Evolutionary conservation across 2,113 vertebrate species (phyloP), one percentile per base, ranked within the genome.

Genomic region (Coracopsis vasa): DNA sequence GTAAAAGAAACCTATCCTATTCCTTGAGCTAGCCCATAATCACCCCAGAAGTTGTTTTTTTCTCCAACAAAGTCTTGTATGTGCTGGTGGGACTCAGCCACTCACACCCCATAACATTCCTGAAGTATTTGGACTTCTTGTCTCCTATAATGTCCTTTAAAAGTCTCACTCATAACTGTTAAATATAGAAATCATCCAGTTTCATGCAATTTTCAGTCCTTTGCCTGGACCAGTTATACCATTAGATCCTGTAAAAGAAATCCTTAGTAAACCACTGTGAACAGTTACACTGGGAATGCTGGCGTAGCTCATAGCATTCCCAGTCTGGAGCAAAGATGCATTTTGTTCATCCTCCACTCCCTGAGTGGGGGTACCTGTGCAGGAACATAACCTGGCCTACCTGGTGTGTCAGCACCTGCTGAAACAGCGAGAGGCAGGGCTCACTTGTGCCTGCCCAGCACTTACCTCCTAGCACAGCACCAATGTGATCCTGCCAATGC

Each of bases 361-460:
- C 31, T 19, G 39, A 1, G 1, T 2, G 24, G 14, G 18, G 17
- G 8, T 7, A 7, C 15, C 37, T 25, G n/a, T 3, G 3, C 19
- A 23, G 78, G 35, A 11, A 9, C 35, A 45, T 1, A 1, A 28
- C 7, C 19, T 53, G 48, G 25, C 61, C 13, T 25, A 13, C 39
- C 65, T 5, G 1, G 4, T 2, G 10, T 44, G 3, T 53, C 48
- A 67, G 12, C 33, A 27, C 3, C 29, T 29, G 29, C 71, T 2
- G 5, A 50, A 47, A 8, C 0, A 1, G 28, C 1, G 0, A 37
- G 33, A 35, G 48, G 7, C 33, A 61, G 81, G 35, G 15, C 20
- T 13, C 1, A 0, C 3, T 4, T 10, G 31, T 71, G 18, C 28
- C 69, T 14, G 9, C 20, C 6, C 39, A 29, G 21, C 7, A 2